Evolutionary conservation across 2,888 invertebrate species (phyloP).

Genomic region (Drosophila nigricruria): DNA sequence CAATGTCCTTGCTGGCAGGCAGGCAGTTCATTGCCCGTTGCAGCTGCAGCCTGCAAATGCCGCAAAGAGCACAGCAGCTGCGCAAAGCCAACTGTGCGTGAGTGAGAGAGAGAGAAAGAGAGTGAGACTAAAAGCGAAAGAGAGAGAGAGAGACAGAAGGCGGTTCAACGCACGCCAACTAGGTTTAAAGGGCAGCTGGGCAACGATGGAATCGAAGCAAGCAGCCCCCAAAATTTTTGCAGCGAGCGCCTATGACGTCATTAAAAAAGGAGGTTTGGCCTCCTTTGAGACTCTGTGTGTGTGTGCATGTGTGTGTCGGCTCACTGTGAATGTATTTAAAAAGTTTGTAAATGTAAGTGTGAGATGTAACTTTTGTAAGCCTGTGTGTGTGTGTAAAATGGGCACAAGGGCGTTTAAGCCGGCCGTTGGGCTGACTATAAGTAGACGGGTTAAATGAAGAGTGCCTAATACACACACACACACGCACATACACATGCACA

Average conservation of each 20-base stretch:
- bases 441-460: conserved; percentile 60
- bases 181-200: conserved; percentile 60
- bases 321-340: conserved; percentile 57
- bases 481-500: neutral
- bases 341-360: conserved; percentile 27
- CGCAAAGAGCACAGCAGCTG: conserved; percentile 36
- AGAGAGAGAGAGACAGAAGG: conserved; percentile 11
- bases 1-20: conserved; percentile 69
- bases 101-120: neutral
- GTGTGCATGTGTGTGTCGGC: conserved; percentile 27
- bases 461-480: conserved; percentile 36
- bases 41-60: conserved; percentile 65
- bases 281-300: conserved; percentile 7
- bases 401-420: conserved; percentile 72
- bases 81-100: conserved; percentile 5
- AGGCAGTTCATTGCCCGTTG: conserved; percentile 66
- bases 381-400: conserved; percentile 47
- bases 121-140: neutral
- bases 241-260: conserved; percentile 62
- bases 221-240: conserved; percentile 33
- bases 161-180: conserved; percentile 72
- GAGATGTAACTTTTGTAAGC: conserved; percentile 42
- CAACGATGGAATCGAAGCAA: conserved; percentile 1
- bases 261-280: conserved; percentile 36
- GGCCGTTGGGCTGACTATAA: conserved; percentile 55